These are phyloP conservation scores for Smithornis capensis DNA, from an alignment of 2,113 vertebrate genomes.

Conservation along the genomic window DNA sequence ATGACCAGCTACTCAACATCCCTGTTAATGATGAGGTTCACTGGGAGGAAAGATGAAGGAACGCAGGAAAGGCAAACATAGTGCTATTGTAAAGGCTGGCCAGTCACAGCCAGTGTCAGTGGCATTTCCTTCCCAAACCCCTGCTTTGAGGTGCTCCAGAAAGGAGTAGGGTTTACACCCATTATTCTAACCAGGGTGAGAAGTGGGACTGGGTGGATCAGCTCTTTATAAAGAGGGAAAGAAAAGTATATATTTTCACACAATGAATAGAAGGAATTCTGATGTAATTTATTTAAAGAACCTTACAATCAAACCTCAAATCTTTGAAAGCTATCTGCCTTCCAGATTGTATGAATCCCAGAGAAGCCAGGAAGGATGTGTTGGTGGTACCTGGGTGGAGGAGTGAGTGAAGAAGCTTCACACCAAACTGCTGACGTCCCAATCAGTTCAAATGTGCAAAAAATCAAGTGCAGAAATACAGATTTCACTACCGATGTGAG, in stretches of 20 bases:
- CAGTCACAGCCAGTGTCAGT: neutral
- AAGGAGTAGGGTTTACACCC: rapidly evolving
- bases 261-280: neutral
- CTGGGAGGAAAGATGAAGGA: neutral
- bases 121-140: rapidly evolving
- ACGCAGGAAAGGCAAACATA: neutral
- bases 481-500: rapidly evolving
- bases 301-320: neutral
- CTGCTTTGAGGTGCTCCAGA: neutral
- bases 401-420: neutral
- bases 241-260: neutral
- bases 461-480: neutral
- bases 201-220: neutral
- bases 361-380: rapidly evolving
- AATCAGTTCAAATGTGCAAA: rapidly evolving
- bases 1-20: neutral
- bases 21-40: neutral
- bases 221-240: neutral
- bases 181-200: neutral
- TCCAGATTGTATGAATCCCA: neutral
- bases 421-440: neutral
- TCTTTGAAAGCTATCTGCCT: neutral
- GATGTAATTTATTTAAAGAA: neutral
- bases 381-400: neutral
- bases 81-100: neutral